Evolutionary conservation across 2,888 invertebrate species (phyloP), one percentile per base, ranked within the genome.

Genomic region (Amaurobius ferox): DNA sequence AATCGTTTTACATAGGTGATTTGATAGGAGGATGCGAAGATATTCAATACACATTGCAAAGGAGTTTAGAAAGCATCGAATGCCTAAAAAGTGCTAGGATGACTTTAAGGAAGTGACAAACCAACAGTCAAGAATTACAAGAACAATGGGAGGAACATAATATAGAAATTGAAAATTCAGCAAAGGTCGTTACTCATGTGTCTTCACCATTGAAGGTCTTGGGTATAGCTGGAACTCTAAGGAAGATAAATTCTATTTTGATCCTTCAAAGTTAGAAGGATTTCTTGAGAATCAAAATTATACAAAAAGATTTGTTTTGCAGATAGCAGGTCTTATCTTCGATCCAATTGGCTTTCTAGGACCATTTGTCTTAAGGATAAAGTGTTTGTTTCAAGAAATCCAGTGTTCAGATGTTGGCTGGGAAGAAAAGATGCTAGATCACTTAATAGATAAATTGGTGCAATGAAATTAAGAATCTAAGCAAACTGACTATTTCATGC

Each of bases 321-420:
- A 74, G 29, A 26, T 35, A 16, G 26, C 29, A 26, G 64, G 74
- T 28, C 40, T 26, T 19, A 62, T 74, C 6, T 74, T 74, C 16
- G 29, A 74, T 61, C 40, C 74, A 7, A 6, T 74, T 26, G 30
- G 64, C 11, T 28, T 64, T 40, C 11, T 74, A 5, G 29, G 64
- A 29, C 26, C 64, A 26, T 74, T 29, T 11, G 64, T 28, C 2
- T 40, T 74, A 6, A 35, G 40, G 7, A 64, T 64, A n/a, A 74
- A 74, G 26, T 64, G 40, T 39, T 26, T 74, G n/a, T 64, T 74
- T 16, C 40, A 74, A 28, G 40, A 74, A 23, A 62, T 74, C 40
- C 40, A 29, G 64, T 9, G 40, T 3, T 48, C 13, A 71, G 28
- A 29, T 7, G 1, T 71, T 16, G 48, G 29, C 28, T 29, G 44